phyloP scores from a whole-genome alignment of 2,888 invertebrate genomes.

The Nomada ferruginata region DNA sequence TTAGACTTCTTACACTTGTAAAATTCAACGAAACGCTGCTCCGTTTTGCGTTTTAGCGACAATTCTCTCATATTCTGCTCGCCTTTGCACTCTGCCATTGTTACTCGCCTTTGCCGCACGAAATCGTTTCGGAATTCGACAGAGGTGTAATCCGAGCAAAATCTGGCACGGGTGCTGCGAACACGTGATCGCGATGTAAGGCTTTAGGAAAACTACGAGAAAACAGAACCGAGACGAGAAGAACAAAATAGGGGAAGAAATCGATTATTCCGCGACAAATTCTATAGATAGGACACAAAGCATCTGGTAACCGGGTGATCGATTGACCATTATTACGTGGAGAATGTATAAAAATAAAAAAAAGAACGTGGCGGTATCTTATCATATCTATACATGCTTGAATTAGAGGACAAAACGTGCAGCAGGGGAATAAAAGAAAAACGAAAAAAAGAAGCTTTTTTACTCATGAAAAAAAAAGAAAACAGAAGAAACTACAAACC shows the following conservation, averaged over 20 bases:
- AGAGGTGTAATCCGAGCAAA: background rate
- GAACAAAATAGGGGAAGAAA: background rate
- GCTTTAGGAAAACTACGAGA: background rate
- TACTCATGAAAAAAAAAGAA: slow-evolving; percentile 68
- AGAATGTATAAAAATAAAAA: slow-evolving; percentile 42
- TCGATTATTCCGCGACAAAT: slow-evolving; percentile 46
- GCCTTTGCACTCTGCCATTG: slow-evolving; percentile 4
- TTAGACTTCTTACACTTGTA: background rate
- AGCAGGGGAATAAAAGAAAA: slow-evolving; percentile 26
- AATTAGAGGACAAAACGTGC: slow-evolving; percentile 68
- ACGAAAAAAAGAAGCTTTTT: slow-evolving; percentile 71
- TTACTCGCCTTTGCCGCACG: background rate
- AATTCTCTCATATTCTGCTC: slow-evolving; percentile 7
- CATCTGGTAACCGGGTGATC: slow-evolving; percentile 48
- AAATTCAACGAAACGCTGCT: background rate
- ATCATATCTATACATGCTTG: slow-evolving; percentile 80
- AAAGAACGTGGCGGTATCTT: slow-evolving; percentile 53
- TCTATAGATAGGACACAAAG: slow-evolving; percentile 20
- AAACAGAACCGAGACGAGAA: background rate
- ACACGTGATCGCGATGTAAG: background rate
- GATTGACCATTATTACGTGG: slow-evolving; percentile 58
- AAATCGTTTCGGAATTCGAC: slow-evolving; percentile 7
- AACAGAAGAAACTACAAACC: slow-evolving; percentile 15
- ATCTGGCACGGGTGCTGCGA: background rate
- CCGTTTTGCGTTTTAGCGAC: slow-evolving; percentile 1